Evolutionary conservation across 2,113 vertebrate genomes (phyloP).

Genomic region (Elgaria multicarinata): DNA sequence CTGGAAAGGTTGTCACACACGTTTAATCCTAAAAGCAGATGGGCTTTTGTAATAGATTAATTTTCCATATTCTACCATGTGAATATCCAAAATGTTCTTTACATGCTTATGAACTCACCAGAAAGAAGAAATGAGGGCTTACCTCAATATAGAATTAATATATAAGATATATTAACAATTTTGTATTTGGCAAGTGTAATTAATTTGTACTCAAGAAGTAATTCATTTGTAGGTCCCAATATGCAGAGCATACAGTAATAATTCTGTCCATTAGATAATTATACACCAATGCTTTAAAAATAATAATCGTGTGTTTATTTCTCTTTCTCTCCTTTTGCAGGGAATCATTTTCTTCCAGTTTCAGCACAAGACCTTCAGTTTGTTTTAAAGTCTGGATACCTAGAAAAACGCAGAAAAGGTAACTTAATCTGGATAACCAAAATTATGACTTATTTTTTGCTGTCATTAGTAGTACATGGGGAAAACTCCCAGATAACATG

Average conservation of each 20-base stretch:
- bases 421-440: not conserved
- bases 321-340: constrained; percentile 68
- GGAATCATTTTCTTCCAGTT: constrained; percentile 86
- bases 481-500: not conserved
- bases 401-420: constrained; percentile 98
- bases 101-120: not conserved
- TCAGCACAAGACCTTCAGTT: constrained; percentile 90
- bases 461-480: too few species aligned
- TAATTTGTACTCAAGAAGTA: not conserved
- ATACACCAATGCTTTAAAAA: constrained; percentile 36
- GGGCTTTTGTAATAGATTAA: not conserved
- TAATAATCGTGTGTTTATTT: not conserved
- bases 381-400: constrained; percentile 90
- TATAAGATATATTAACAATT: too few species aligned
- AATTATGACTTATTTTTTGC: not conserved
- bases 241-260: not conserved
- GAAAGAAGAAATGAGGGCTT: not conserved
- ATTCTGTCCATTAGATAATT: not conserved
- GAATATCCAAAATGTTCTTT: not conserved
- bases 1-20: not conserved
- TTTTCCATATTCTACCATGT: not conserved
- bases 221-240: not conserved
- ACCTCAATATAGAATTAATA: not conserved
- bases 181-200: not conserved
- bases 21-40: not conserved